Base-by-base conservation (phyloP, 1,140 invertebrate species). In the Holcopasites calliopsidis region DNA sequence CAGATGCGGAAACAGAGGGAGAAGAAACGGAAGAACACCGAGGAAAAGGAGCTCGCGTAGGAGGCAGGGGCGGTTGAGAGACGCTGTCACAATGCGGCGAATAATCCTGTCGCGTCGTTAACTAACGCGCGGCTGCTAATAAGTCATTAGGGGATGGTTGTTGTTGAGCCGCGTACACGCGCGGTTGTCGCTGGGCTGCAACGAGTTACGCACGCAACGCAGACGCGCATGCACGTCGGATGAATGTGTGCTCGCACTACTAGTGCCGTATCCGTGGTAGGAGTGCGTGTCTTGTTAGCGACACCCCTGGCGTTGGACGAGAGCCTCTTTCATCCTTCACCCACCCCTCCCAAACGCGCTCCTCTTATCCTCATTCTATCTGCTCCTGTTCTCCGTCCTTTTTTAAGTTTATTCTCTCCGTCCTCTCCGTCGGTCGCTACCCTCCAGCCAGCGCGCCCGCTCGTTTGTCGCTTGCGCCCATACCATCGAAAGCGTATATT, bases 221-320 rank as follows among this genome's bases (percentile, higher is more conserved):
- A 84, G 76, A 77, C 75, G 74, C 77, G 78, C 73, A 83, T 80
- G 79, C 75, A 49, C 75, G 75, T 54, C 42, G 64, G 11, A 28
- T 18, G 31, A 47, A 26, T 47, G 57, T 44, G 70, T 80, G 66
- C 76, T 76, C 76, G 82, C 79, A 66, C 50, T 76, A 73, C 82
- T 84, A 84, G 78, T 69, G 80, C 64, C 64, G 61, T 40, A 44
- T 76, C n/a, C 77, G 84, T 81, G 78, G 78, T 72, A 85, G 75
- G 75, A 77, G 62, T 77, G 62, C 83, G 87, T 87, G 89, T 91
- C 91, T 92, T 92, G 91, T 92, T 92, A 92, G 90, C 88, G 83
- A 92, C 91, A 91, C 90, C 90, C 90, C 88, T 87, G 88, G 89
- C 87, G 89, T 91, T 86, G 88, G 84, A 89, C 85, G 87, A 89